These are phyloP conservation scores for Pseudoatta argentina DNA, from an alignment of 1,140 invertebrate species.

Conservation along the genomic window DNA sequence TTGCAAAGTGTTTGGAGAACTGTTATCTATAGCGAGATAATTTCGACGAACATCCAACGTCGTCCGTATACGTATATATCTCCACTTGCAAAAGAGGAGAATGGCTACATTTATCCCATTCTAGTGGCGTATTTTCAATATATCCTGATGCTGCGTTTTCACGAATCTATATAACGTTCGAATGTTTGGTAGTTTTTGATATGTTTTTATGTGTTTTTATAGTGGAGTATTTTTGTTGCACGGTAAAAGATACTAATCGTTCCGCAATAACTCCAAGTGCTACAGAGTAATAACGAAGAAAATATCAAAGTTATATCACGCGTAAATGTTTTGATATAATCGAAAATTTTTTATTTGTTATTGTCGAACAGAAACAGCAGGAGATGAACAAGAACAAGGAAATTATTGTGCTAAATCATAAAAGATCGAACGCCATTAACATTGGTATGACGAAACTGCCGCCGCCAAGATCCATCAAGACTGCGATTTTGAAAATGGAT, in stretches of 20 bases:
- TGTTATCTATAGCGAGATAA: not conserved
- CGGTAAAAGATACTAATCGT: conserved; percentile 47
- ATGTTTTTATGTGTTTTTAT: not conserved
- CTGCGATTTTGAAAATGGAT: conserved; percentile 99
- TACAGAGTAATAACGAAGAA: conserved; percentile 24
- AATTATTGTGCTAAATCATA: conserved; percentile 98
- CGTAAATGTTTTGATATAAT: conserved; percentile 17
- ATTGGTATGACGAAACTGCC: conserved; percentile 99
- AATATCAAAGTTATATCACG: not conserved
- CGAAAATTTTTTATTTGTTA: conserved; percentile 62
- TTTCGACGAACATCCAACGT: conserved; percentile 2
- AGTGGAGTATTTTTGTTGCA: conserved; percentile 30
- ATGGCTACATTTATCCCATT: conserved; percentile 7
- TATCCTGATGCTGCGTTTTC: not conserved
- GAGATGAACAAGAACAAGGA: conserved; percentile 98
- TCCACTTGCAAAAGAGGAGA: conserved; percentile 5
- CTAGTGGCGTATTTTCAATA: not conserved
- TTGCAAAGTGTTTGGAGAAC: not conserved
- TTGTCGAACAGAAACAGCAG: conserved; percentile 92
- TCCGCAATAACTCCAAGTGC: conserved; percentile 22
- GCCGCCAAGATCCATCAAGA: conserved; percentile 98
- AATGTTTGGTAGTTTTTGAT: conserved; percentile 10
- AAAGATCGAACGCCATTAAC: conserved; percentile 99
- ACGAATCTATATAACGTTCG: not conserved
- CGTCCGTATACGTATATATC: not conserved